Evolutionary conservation across 2,113 vertebrate species (phyloP).

Genomic region (Globicephala melas): DNA sequence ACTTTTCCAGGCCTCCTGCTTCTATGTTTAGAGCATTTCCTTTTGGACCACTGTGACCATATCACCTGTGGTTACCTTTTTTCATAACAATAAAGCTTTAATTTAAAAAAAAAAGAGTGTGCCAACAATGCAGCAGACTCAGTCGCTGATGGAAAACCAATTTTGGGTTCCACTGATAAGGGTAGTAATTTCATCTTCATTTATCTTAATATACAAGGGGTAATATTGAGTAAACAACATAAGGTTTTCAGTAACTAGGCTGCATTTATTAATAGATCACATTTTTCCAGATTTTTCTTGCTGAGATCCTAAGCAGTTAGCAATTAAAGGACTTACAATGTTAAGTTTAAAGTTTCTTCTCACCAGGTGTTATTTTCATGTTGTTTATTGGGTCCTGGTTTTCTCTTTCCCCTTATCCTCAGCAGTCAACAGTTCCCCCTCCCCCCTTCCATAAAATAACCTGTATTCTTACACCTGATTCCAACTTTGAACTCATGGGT

Average conservation of each 20-base stretch:
- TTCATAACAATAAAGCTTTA: neutral
- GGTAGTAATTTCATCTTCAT: neutral
- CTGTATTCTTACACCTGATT: neutral
- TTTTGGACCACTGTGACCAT: neutral
- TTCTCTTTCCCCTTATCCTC: neutral
- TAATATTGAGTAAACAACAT: neutral
- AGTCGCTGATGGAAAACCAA: neutral
- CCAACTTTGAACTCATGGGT: neutral
- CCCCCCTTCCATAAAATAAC: neutral
- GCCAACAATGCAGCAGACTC: neutral
- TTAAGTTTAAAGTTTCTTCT: conserved; percentile 36
- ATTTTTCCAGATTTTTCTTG: conserved; percentile 34
- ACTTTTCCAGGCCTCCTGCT: neutral
- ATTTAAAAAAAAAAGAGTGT: neutral
- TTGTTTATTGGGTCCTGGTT: neutral
- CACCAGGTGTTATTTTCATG: neutral
- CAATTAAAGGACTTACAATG: neutral
- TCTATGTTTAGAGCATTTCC: neutral
- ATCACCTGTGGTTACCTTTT: neutral
- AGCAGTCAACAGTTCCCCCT: neutral
- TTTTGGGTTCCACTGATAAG: neutral
- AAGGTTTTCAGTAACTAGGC: neutral
- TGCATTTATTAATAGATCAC: conserved; percentile 21
- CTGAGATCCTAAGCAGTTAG: neutral
- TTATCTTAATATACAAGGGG: neutral